phyloP scores from a whole-genome alignment of 2,113 vertebrate genomes.

The Rhombomys opimus region DNA sequence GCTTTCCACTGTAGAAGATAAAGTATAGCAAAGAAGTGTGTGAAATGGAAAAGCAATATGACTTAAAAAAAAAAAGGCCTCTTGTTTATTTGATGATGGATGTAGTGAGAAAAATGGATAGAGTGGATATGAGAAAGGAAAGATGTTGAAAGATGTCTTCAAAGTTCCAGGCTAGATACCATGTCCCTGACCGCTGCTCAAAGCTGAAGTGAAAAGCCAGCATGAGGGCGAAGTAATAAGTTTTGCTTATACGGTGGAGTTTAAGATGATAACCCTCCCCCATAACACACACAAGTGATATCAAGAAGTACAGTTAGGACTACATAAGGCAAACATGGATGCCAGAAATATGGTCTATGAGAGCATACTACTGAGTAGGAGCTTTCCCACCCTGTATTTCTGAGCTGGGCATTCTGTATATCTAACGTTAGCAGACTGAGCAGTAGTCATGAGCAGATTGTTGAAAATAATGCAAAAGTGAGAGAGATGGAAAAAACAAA shows the following conservation, averaged over 20 bases:
- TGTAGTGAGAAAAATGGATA: neutral
- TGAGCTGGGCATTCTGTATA: neutral
- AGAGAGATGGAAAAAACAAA: neutral
- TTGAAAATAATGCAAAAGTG: neutral
- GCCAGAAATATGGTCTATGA: neutral
- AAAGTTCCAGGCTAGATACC: constrained; percentile 10
- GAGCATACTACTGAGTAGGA: neutral
- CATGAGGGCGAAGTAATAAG: neutral
- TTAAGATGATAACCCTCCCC: neutral
- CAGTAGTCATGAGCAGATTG: neutral
- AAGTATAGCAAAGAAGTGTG: neutral
- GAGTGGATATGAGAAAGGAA: neutral
- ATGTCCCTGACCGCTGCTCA: neutral
- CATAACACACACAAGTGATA: neutral
- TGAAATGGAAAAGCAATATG: neutral
- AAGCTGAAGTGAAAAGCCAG: neutral
- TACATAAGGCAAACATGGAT: neutral
- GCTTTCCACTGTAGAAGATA: neutral
- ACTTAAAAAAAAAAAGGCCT: neutral
- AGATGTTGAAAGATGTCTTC: neutral
- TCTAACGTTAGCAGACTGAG: neutral
- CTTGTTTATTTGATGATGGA: constrained; percentile 5
- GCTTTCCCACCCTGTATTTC: neutral
- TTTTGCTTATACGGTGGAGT: neutral
- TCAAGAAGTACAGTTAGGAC: neutral